Evolutionary conservation across 2,888 invertebrate species (phyloP), one percentile per base, ranked within the genome.

Genomic region (Teleiodes luculella): DNA sequence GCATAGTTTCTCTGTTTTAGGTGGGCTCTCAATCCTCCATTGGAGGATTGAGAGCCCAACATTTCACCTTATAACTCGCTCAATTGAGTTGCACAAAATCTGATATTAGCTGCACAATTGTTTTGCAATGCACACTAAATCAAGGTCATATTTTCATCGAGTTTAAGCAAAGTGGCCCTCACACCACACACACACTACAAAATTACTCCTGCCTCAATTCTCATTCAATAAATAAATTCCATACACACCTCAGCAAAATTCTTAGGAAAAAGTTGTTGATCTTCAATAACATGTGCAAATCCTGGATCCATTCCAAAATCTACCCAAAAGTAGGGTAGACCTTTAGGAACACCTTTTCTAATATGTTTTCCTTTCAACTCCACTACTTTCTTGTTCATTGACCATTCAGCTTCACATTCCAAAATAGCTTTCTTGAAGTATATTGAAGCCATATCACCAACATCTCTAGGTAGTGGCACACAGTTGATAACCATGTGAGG

Each of bases 371-470:
- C 90, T 66, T 86, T 90, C 37, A 90, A 67, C 39, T 90, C 90
- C 5, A 90, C 78, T 48, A 90, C 86, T 89, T 99, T 98, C 76
- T 97, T 98, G 77, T 99, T 99, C 70, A 95, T 94, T 3, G 96
- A 92, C 98, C 98, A 99, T 83, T 98, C 98, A 14, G 93, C 92
- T 83, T 98, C 99, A 61, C 96, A 97, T 78, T 99, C 99, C 68
- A 96, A 91, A 55, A 99, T 93, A 0, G 98, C 98, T 91, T 99
- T 99, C 92, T 98, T 98, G 80, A 99, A 99, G 83, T 98, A 99
- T 70, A 99, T 97, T 0, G 98, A 96, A 3, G 97, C 96, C 85
- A 95, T 88, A 68, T 97, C 97, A 1, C 96, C 97, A 14, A 93
- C 91, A 79, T 97, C 96, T 66, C 92, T 91, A 3, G 95, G 94